Conservation (phyloP, 2,113 vertebrate genomes). For the Corythaeola cristata region DNA sequence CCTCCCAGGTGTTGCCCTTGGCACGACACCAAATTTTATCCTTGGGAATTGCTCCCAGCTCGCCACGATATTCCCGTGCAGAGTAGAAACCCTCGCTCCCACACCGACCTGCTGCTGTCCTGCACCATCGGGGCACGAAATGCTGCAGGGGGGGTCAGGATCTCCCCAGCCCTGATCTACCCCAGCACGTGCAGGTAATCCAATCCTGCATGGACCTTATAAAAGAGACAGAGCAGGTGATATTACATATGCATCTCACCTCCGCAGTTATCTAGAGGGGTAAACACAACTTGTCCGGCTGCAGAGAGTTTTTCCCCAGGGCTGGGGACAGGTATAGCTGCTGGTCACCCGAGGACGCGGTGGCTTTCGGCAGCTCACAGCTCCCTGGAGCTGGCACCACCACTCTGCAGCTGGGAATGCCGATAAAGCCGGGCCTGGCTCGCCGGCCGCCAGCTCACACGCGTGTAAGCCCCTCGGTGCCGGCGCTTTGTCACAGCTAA, state of each 20-base stretch:
- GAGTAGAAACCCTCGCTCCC: not conserved
- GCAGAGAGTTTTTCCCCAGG: not conserved
- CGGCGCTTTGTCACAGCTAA: not conserved
- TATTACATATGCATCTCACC: not conserved
- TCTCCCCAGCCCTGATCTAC: not conserved
- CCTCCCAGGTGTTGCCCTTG: not conserved
- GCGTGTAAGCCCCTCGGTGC: not conserved
- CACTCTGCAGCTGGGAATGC: not conserved
- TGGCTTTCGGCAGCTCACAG: accelerated
- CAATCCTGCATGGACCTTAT: not conserved
- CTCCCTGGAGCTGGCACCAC: accelerated
- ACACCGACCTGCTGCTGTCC: not conserved
- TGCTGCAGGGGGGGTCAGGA: not conserved
- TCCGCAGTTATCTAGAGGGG: not conserved
- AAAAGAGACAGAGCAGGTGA: not conserved
- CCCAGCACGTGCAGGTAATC: accelerated
- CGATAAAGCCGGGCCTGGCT: not conserved
- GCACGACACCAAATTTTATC: not conserved
- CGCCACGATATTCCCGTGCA: not conserved
- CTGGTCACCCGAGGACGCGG: accelerated
- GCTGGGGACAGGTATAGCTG: not conserved
- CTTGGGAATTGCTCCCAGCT: not conserved
- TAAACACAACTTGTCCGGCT: not conserved
- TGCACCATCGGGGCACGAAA: not conserved
- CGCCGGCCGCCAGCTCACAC: not conserved